These are phyloP conservation scores for Rallus crepitans DNA, from an alignment of 2,797 vertebrate genomes.

Conservation along the genomic window DNA sequence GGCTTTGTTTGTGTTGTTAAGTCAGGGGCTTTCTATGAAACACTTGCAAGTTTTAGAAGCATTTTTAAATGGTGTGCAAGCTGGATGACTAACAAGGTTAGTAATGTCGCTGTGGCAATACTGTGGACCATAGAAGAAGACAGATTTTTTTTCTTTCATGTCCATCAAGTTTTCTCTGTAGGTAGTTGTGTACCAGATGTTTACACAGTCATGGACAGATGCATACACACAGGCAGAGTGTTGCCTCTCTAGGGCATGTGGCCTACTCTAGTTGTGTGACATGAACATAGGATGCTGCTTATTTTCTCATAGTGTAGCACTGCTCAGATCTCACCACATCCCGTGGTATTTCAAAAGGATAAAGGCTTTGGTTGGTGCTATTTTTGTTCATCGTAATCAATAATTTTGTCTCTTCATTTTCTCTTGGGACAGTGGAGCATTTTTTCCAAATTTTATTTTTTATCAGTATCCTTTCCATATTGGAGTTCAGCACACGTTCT, in stretches of 20 bases:
- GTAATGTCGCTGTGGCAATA: not conserved
- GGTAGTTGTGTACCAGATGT: not conserved
- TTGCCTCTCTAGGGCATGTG: not conserved
- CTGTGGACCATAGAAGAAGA: not conserved
- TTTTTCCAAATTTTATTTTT: not conserved
- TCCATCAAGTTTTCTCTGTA: not conserved
- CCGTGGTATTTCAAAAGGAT: not conserved
- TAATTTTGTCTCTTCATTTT: not conserved
- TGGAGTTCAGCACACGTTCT: not conserved
- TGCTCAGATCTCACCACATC: not conserved
- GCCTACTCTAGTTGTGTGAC: not conserved
- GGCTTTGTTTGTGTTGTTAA: not conserved
- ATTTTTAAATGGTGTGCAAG: not conserved
- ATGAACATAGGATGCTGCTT: not conserved
- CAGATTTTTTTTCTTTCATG: not conserved
- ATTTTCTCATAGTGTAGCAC: not conserved
- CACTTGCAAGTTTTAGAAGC: not conserved
- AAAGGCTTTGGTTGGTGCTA: not conserved
- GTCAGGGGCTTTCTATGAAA: not conserved
- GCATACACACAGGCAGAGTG: fast-evolving
- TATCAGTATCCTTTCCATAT: too few species aligned
- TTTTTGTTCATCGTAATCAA: not conserved
- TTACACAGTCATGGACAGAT: not conserved
- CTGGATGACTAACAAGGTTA: not conserved
- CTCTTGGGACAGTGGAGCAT: not conserved